Evolutionary conservation across 2,797 vertebrate genomes (phyloP), one percentile per base, ranked within the genome.

Genomic region (Spheniscus humboldti): DNA sequence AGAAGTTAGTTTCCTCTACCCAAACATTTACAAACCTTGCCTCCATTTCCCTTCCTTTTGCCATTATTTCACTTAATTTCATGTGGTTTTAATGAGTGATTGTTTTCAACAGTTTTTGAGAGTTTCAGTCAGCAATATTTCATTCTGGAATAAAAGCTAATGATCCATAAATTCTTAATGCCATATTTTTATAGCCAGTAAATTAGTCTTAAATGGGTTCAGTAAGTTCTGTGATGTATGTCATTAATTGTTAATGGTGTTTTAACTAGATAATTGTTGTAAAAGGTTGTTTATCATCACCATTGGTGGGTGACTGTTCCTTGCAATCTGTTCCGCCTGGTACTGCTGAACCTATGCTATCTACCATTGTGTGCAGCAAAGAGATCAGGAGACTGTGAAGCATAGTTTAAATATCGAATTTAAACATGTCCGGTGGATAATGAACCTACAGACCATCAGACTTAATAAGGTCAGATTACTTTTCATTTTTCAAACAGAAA

Each of bases 111-210:
- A 95, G 75, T 97, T 97, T 97, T 96, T 97, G 67, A 92, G 96
- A 96, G 76, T 96, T 97, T 94, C 97, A 94, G 92, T 97, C 90
- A 96, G 95, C 97, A 97, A 98, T 98, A 98, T 98, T 98, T 98
- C 98, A 98, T 97, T 96, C 96, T 92, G 86, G 95, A 97, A 97
- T 97, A 97, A 98, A 98, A 98, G 96, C 93, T 98, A 98, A 98
- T 98, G 98, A 98, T 97, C 98, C 98, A 98, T 98, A 98, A 98
- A 98, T 98, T 97, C 97, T 97, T 98, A 98, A 98, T 98, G 98
- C 93, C 97, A 98, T 98, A 98, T 98, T 98, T 98, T 98, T 98
- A 98, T 98, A 98, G 98, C 97, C 91, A 97, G 96, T 98, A 98
- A 98, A 98, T 98, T 98, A 98, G 98, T 97, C 98, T 98, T 98